phyloP scores from a whole-genome alignment of 2,797 vertebrate genomes.

The Trematomus bernacchii region DNA sequence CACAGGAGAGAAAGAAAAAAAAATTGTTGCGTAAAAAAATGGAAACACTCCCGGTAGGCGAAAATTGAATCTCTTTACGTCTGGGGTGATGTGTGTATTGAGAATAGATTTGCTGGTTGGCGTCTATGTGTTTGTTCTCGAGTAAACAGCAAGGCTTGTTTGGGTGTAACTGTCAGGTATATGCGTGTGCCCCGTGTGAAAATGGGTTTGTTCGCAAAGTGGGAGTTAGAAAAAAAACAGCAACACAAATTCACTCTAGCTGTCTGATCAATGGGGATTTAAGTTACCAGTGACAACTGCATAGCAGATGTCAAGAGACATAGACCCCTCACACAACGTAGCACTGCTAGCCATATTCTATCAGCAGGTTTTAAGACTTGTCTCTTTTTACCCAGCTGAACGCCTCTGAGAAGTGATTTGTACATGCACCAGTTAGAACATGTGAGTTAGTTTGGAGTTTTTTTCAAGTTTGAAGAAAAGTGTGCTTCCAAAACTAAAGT shows the following conservation, averaged over 20 bases:
- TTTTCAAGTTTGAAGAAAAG: constrained; percentile 74
- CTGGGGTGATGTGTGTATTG: constrained; percentile 87
- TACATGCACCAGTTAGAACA: constrained; percentile 73
- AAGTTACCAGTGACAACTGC: constrained; percentile 85
- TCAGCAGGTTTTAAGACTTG: constrained; percentile 75
- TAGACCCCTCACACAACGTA: constrained; percentile 67
- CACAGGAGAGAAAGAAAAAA: constrained; percentile 80
- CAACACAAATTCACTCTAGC: constrained; percentile 82
- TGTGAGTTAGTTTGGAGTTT: constrained; percentile 60
- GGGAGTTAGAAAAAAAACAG: constrained; percentile 83
- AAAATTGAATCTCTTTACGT: constrained; percentile 88
- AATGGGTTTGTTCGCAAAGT: constrained; percentile 87
- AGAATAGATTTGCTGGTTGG: constrained; percentile 87
- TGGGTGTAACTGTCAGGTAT: constrained; percentile 87
- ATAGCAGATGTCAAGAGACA: constrained; percentile 82
- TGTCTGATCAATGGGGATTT: constrained; percentile 86
- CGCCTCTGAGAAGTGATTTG: constrained; percentile 74
- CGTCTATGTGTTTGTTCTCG: constrained; percentile 85
- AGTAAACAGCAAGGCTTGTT: constrained; percentile 86
- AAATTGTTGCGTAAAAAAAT: constrained; percentile 81
- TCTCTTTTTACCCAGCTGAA: constrained; percentile 75
- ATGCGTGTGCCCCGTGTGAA: constrained; percentile 83
- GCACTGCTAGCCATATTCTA: constrained; percentile 71
- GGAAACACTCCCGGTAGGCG: constrained; percentile 86
- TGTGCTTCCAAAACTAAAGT: constrained; percentile 69